Evolutionary conservation across 1,140 invertebrate genomes (phyloP).

Genomic region (Pseudomyrmex gracilis): DNA sequence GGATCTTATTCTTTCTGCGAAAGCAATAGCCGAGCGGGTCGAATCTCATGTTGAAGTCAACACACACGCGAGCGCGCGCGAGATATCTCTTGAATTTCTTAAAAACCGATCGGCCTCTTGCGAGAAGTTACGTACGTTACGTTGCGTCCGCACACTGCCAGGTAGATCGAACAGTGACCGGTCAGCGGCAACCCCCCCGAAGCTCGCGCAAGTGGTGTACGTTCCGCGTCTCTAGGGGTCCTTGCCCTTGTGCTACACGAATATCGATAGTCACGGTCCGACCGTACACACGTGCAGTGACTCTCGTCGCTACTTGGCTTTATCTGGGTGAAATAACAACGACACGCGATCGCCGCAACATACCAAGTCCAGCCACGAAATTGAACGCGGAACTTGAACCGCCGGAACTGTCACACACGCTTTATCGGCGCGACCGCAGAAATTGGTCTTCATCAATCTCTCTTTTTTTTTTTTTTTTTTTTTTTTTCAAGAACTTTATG

Average conservation of each 20-base stretch:
- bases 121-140: constrained; percentile 7
- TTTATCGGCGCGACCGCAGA: constrained; percentile 9
- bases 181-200: constrained; percentile 20
- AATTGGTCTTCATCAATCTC: not conserved
- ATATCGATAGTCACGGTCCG: constrained; percentile 80
- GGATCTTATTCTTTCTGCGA: constrained; percentile 78
- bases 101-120: constrained; percentile 1
- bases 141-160: constrained; percentile 9
- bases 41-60: constrained; percentile 75
- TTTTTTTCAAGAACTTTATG: too few species aligned
- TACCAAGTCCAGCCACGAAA: not conserved
- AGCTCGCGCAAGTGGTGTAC: constrained; percentile 50
- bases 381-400: constrained; percentile 42
- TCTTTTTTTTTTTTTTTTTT: not conserved
- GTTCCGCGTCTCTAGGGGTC: constrained; percentile 79
- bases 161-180: constrained; percentile 43
- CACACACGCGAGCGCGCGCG: not conserved
- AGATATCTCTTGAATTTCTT: constrained; percentile 18
- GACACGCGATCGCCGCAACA: not conserved
- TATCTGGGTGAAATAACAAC: constrained; percentile 41
- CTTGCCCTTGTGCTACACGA: constrained; percentile 82
- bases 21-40: constrained; percentile 79
- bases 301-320: constrained; percentile 5
- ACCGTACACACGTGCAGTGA: constrained; percentile 23
- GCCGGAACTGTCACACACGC: constrained; percentile 3